phyloP scores from a whole-genome alignment of 1,140 invertebrate genomes.

The Zaprionus africanus region DNA sequence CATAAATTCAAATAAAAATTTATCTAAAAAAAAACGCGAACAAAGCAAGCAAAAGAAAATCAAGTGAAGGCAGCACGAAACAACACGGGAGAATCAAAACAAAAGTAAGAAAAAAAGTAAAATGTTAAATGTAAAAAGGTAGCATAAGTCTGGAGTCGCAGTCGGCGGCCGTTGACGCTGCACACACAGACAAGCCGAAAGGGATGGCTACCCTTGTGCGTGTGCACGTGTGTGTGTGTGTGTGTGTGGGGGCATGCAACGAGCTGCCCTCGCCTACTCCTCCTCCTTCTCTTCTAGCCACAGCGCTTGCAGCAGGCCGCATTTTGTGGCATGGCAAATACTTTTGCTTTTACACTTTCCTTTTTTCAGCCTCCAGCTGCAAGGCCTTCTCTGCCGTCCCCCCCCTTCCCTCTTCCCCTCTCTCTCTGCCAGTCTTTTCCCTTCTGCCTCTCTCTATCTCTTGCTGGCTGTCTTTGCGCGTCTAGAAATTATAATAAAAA shows the following conservation, averaged over 20 bases:
- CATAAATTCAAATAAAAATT: slow-evolving; percentile 74
- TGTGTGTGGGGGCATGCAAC: slow-evolving; percentile 46
- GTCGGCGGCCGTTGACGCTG: slow-evolving; percentile 61
- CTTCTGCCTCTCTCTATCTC: background rate
- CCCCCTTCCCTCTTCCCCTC: background rate
- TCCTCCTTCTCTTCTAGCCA: background rate
- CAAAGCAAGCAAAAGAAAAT: slow-evolving; percentile 24
- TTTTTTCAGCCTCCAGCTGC: slow-evolving; percentile 45
- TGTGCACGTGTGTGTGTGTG: slow-evolving; percentile 22
- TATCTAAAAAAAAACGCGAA: slow-evolving; percentile 56
- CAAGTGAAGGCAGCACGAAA: slow-evolving; percentile 17
- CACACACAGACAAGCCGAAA: slow-evolving; percentile 9
- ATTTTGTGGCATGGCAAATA: slow-evolving; percentile 72
- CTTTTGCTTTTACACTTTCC: slow-evolving; percentile 81
- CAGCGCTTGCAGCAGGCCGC: slow-evolving; percentile 51
- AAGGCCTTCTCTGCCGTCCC: too few relatives aligned
- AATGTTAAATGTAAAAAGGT: slow-evolving; percentile 50
- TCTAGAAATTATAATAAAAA: slow-evolving; percentile 66
- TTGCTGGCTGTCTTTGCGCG: background rate
- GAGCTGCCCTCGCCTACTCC: slow-evolving; percentile 34
- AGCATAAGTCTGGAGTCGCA: slow-evolving; percentile 43
- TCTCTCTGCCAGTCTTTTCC: background rate
- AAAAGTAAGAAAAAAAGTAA: slow-evolving; percentile 17
- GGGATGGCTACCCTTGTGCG: background rate
- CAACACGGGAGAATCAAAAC: slow-evolving; percentile 17